phyloP scores from a whole-genome alignment of 1,140 invertebrate species.

The Lepidostoma basale region DNA sequence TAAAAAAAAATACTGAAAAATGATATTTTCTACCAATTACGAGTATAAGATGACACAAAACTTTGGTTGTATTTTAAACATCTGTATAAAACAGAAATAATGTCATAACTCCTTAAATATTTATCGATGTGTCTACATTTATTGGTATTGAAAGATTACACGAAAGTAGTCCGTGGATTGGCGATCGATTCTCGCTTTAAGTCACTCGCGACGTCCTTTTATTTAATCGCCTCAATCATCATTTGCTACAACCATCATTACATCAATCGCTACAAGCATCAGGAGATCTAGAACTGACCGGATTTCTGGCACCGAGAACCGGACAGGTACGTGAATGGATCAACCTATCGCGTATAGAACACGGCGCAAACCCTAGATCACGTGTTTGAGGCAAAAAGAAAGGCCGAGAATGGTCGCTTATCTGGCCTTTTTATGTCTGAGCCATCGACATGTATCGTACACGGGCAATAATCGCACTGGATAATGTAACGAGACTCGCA shows the following conservation, averaged over 20 bases:
- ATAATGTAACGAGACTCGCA: constrained; percentile 38
- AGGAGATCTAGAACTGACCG: background rate
- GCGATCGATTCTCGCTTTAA: too few species aligned
- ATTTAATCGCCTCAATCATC: constrained; percentile 14
- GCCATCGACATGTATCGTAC: constrained; percentile 32
- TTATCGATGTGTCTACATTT: too few species aligned
- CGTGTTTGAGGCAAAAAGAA: constrained; percentile 23
- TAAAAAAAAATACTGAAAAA: too few species aligned
- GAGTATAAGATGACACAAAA: too few species aligned
- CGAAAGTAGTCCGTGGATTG: too few species aligned
- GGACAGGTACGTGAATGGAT: background rate
- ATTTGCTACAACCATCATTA: background rate
- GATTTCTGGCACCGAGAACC: constrained; percentile 7
- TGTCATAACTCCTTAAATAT: too few species aligned
- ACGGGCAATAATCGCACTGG: constrained; percentile 37
- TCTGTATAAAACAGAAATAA: too few species aligned
- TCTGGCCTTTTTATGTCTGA: constrained; percentile 27
- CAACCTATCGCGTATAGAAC: background rate
- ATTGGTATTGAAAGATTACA: too few species aligned
- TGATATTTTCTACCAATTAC: too few species aligned
- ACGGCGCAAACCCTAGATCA: constrained; percentile 20
- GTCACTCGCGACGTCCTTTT: background rate
- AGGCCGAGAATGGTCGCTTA: constrained; percentile 16
- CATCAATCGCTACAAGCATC: constrained; percentile 6
- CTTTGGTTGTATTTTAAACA: too few species aligned